Evolutionary conservation across 2,888 invertebrate species (phyloP), one percentile per base, ranked within the genome.

Genomic region (Hirtodrosophila alboralis): DNA sequence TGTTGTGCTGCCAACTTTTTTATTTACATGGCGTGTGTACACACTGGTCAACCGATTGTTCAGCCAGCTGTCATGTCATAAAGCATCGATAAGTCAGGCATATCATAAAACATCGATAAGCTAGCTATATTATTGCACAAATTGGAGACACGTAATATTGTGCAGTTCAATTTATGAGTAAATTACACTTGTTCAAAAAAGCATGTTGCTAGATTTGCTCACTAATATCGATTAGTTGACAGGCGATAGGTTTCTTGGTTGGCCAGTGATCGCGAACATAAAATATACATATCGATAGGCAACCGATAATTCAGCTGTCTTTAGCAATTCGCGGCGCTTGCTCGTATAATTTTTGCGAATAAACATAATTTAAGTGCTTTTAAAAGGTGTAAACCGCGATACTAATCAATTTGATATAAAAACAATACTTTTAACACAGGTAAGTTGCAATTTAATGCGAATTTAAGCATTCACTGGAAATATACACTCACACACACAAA

Each of bases 261-360:
- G 4, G 16, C 9, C 12, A 43, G 45, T 65, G 54, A 43, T 72
- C 72, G 34, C 51, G 6, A 34, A 5, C 0, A 8, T 36, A 21
- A 13, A 6, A 7, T 13, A 3, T 5, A 33, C n/a, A 31, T 66
- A 66, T 69, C 72, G 69, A 69, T 72, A 72, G 4, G 0, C 0
- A 5, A 28, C 10, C 43, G 38, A 52, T 44, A 34, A 38, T 49
- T 59, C 28, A 27, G 34, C 68, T 64, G 31, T 36, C 52, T 51
- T 68, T 56, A 43, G 72, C 69, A 45, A 67, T 69, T 61, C 44
- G 73, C 67, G 73, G 68, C 61, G 68, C 45, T 49, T 14, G 56
- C 56, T 49, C 56, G 37, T 52, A 52, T 31, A 72, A 48, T 57
- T 67, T 66, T 73, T 12, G 67, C 73, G 34, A 72, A 61, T 28